Evolutionary conservation across 1,140 invertebrate genomes (phyloP).

Genomic region (Sycophila sp.): DNA sequence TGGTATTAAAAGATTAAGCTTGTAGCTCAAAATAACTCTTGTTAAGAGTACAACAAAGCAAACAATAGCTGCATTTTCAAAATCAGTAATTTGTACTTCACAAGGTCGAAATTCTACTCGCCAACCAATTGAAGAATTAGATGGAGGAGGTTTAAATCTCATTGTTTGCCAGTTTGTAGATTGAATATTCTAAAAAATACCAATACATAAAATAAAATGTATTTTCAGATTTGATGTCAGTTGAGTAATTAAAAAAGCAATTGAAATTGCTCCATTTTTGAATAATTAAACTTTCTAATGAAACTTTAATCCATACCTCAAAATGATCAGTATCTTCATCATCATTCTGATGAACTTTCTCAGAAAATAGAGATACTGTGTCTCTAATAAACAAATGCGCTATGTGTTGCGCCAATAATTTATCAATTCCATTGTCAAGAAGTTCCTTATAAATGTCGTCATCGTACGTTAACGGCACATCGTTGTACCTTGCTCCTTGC

Average conservation of each 20-base stretch:
- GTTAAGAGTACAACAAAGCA: conserved; percentile 98
- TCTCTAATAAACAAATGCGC: conserved; percentile 99
- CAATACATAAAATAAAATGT: conserved; percentile 7
- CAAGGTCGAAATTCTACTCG: conserved; percentile 99
- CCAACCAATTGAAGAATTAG: conserved; percentile 97
- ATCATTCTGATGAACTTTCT: conserved; percentile 96
- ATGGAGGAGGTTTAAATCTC: conserved; percentile 98
- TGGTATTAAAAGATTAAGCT: conserved; percentile 96
- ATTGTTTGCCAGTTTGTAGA: conserved; percentile 99
- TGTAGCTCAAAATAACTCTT: conserved; percentile 95
- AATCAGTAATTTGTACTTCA: conserved; percentile 98
- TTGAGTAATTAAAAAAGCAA: neutral
- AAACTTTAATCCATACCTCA: too few species aligned
- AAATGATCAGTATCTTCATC: conserved; percentile 97
- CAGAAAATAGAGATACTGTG: conserved; percentile 94
- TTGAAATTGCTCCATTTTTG: too few species aligned
- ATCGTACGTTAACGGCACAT: conserved; percentile 90
- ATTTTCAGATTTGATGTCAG: neutral
- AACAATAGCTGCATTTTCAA: conserved; percentile 99
- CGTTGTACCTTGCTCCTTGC: conserved; percentile 89
- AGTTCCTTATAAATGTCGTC: conserved; percentile 84
- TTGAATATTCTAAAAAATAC: conserved; percentile 88
- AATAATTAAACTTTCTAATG: too few species aligned
- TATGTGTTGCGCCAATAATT: conserved; percentile 91
- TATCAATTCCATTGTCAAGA: conserved; percentile 88